Conservation (phyloP, 2,888 invertebrate genomes). For the Helleia helle region DNA sequence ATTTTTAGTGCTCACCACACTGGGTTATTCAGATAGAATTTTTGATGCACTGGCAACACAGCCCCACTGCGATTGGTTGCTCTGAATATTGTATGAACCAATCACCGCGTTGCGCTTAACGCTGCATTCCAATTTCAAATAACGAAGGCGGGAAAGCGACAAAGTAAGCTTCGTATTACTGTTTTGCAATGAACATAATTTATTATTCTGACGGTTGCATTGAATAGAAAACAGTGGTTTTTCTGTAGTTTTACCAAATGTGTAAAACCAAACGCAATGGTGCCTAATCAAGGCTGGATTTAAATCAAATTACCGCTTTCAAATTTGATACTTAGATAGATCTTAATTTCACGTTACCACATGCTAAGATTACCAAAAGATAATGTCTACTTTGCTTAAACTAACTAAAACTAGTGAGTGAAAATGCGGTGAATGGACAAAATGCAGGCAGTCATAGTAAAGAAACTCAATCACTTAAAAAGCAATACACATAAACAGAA, state of each 20-base stretch:
- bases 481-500: conserved; percentile 36
- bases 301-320: neutral
- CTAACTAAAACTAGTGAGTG: too few species aligned
- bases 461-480: conserved; percentile 32
- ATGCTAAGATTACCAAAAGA: too few species aligned
- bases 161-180: conserved; percentile 49
- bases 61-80: conserved; percentile 64
- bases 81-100: conserved; percentile 74
- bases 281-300: neutral
- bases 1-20: conserved; percentile 74
- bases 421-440: neutral
- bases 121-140: conserved; percentile 72
- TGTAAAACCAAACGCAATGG: neutral
- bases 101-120: conserved; percentile 66
- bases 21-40: conserved; percentile 73
- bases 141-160: conserved; percentile 63
- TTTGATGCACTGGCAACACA: conserved; percentile 75
- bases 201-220: conserved; percentile 24
- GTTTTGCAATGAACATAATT: conserved; percentile 43
- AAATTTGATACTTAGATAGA: too few species aligned
- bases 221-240: conserved; percentile 4
- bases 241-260: conserved; percentile 1
- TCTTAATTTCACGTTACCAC: too few species aligned
- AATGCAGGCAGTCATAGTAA: conserved; percentile 26
- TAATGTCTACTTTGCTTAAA: too few species aligned